A percentile compares a stretch with the other conserved stretches of the same genome.
phyloP scores from a whole-genome alignment of 1,140 invertebrate species.

The Trichonephila inaurata region DNA sequence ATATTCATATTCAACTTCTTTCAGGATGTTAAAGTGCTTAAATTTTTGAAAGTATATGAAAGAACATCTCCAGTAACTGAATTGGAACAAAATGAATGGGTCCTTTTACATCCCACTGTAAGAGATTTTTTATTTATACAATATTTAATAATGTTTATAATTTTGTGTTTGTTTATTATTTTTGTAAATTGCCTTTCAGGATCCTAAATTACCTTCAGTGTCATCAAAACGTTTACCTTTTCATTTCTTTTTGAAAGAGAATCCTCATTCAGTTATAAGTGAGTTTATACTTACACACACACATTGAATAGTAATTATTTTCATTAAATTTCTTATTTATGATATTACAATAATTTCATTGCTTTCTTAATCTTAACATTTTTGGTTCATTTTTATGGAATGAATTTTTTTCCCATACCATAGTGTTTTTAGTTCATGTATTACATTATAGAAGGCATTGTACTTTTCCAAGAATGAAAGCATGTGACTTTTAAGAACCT shows the following conservation, averaged over 20 bases:
- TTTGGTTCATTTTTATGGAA: too few species aligned
- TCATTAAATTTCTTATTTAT: too few species aligned
- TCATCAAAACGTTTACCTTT: slow-evolving; percentile 5
- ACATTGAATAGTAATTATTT: too few species aligned
- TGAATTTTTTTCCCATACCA: too few species aligned
- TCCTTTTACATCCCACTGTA: slow-evolving; percentile 25
- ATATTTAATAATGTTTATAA: neutral
- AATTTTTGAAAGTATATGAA: slow-evolving; percentile 39
- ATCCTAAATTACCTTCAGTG: neutral
- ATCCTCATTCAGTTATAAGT: slow-evolving; percentile 13
- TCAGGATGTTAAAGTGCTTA: neutral
- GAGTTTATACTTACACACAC: neutral
- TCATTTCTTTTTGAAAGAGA: slow-evolving; percentile 1
- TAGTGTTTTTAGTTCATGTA: too few species aligned
- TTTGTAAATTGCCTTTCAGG: neutral
- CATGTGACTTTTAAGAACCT: too few species aligned
- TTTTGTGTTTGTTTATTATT: neutral
- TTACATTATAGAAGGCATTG: too few species aligned
- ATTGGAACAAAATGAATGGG: neutral
- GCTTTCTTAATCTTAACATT: too few species aligned
- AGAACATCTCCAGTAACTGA: slow-evolving; percentile 22
- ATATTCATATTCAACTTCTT: neutral
- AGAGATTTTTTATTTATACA: neutral
- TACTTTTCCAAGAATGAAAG: too few species aligned
- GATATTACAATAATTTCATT: too few species aligned